Evolutionary conservation across 2,888 invertebrate genomes (phyloP).

Genomic region (Erannis defoliaria): DNA sequence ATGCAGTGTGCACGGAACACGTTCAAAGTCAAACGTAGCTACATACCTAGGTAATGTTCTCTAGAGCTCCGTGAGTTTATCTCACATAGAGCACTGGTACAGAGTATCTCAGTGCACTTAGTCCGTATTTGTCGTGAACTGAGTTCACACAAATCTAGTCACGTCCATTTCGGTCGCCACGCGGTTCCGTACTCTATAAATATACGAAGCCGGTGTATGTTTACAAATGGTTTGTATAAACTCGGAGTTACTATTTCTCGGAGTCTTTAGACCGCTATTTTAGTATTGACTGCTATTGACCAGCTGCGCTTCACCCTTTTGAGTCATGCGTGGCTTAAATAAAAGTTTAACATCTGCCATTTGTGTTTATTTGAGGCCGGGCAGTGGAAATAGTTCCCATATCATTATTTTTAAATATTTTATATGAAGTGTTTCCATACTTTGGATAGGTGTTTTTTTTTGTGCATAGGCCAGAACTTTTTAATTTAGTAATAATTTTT

Average conservation of each 20-base stretch:
- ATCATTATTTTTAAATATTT: too few relatives aligned
- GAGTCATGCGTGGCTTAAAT: slow-evolving; percentile 15
- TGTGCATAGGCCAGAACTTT: too few relatives aligned
- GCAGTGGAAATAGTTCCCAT: neutral
- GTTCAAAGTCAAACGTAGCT: slow-evolving; percentile 1
- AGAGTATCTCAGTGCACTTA: slow-evolving; percentile 14
- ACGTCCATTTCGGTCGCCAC: slow-evolving; percentile 14
- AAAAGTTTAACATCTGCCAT: slow-evolving; percentile 6
- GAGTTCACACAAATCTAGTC: slow-evolving; percentile 23
- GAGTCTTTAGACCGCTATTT: slow-evolving; percentile 45
- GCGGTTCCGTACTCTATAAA: slow-evolving; percentile 38
- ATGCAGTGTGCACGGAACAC: neutral
- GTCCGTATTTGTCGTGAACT: slow-evolving; percentile 23
- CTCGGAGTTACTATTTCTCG: slow-evolving; percentile 42
- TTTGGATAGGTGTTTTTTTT: too few relatives aligned
- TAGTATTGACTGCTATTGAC: slow-evolving; percentile 25
- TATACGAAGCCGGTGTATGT: slow-evolving; percentile 39
- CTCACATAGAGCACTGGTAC: slow-evolving; percentile 9
- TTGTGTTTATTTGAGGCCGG: neutral
- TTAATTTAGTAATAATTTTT: too few relatives aligned
- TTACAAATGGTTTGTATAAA: slow-evolving; percentile 47
- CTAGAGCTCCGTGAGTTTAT: slow-evolving; percentile 4
- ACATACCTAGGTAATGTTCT: neutral
- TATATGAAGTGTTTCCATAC: too few relatives aligned
- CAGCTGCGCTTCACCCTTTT: slow-evolving; percentile 15